Evolutionary conservation across 2,113 vertebrate genomes (phyloP).

Genomic region (Fregata magnificens): DNA sequence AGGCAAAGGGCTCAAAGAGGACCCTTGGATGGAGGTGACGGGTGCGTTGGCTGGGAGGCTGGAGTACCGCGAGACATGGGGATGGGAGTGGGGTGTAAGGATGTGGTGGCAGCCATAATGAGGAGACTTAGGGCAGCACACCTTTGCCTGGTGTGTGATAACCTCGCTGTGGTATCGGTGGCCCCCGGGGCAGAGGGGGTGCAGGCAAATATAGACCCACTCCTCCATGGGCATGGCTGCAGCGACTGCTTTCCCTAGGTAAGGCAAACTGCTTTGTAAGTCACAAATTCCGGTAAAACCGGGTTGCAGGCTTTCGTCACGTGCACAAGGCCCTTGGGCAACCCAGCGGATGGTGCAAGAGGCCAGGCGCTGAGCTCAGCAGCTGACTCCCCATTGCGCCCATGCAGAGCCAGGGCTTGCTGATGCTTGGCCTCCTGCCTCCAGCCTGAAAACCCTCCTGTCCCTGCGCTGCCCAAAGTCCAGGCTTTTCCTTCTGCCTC

Average conservation of each 20-base stretch:
- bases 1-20: neutral
- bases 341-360: neutral
- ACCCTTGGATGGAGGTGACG: neutral
- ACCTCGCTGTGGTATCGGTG: fast-evolving
- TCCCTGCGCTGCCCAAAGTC: neutral
- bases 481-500: neutral
- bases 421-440: neutral
- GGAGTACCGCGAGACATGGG: neutral
- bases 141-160: neutral
- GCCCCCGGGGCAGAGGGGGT: too few species aligned
- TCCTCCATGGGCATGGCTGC: neutral
- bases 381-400: fast-evolving
- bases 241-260: neutral
- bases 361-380: neutral
- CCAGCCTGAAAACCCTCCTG: neutral
- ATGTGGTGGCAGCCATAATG: fast-evolving
- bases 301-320: neutral
- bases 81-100: neutral
- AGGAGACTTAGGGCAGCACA: neutral
- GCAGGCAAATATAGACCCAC: neutral
- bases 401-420: neutral
- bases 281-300: neutral
- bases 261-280: fast-evolving
- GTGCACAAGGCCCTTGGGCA: neutral
- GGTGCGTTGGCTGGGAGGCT: neutral